These are phyloP conservation scores for Cephus pulcher DNA, from an alignment of 2,888 invertebrate genomes.

Conservation along the genomic window DNA sequence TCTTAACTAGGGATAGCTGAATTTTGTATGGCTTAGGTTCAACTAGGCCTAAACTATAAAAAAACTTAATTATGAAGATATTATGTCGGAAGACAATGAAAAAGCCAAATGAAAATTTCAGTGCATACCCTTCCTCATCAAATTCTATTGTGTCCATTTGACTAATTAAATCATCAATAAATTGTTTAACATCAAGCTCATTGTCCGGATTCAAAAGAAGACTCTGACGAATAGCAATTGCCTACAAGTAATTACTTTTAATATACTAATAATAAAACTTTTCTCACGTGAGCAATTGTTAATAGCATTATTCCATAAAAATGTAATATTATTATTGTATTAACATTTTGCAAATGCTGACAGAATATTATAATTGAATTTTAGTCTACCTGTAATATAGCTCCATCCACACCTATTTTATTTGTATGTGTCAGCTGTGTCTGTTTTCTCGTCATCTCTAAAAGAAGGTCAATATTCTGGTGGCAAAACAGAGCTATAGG, in stretches of 20 bases:
- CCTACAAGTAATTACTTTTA: conserved; percentile 50
- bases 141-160: conserved; percentile 70
- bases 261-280: too few species aligned
- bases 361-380: neutral
- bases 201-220: conserved; percentile 65
- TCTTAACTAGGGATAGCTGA: conserved; percentile 69
- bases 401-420: conserved; percentile 70
- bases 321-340: conserved; percentile 3
- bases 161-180: conserved; percentile 68
- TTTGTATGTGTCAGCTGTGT: conserved; percentile 76
- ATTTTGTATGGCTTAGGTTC: conserved; percentile 69
- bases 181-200: conserved; percentile 67
- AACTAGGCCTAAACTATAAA: conserved; percentile 55
- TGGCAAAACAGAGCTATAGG: conserved; percentile 75
- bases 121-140: conserved; percentile 64
- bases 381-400: conserved; percentile 68
- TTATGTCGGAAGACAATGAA: too few species aligned
- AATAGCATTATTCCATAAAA: neutral
- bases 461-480: conserved; percentile 67
- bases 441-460: conserved; percentile 68
- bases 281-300: too few species aligned
- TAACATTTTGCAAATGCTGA: neutral
- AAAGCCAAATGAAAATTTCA: conserved; percentile 14
- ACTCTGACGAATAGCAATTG: conserved; percentile 72
- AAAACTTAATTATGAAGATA: neutral